phyloP scores from a whole-genome alignment of 1,140 invertebrate genomes.

The Paralvinella palmiformis region DNA sequence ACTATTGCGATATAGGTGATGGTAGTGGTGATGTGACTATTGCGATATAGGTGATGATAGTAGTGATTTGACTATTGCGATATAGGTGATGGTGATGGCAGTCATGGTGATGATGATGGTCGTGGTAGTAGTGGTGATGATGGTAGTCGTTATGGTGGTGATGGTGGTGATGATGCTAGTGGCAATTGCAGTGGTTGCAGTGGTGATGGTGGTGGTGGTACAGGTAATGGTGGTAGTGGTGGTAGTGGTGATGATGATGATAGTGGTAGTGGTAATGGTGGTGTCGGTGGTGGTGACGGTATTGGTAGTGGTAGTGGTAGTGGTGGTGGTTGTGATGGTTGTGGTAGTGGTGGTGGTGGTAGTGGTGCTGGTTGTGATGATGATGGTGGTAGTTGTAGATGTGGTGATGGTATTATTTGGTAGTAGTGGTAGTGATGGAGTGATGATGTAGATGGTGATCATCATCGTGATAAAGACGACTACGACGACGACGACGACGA shows the following conservation, averaged over 20 bases:
- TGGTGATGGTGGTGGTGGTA: conserved; percentile 2
- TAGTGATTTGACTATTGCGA: too few relatives aligned
- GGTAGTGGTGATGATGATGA: neutral
- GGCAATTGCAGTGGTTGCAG: conserved; percentile 2
- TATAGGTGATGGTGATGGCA: too few relatives aligned
- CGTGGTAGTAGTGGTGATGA: conserved; percentile 6
- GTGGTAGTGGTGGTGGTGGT: neutral
- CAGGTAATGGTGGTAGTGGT: conserved; percentile 8
- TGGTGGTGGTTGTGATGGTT: neutral
- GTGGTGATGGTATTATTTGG: neutral
- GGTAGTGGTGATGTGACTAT: too few relatives aligned
- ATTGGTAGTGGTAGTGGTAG: conserved; percentile 10
- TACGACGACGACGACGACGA: too few relatives aligned
- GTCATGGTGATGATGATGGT: too few relatives aligned
- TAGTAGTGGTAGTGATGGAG: neutral
- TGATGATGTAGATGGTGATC: too few relatives aligned
- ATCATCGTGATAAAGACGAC: too few relatives aligned
- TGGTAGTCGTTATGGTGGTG: conserved; percentile 5
- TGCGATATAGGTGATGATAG: too few relatives aligned
- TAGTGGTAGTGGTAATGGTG: conserved; percentile 14
- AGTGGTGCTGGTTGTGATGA: neutral
- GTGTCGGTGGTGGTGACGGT: conserved; percentile 8
- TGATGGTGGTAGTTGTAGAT: neutral
- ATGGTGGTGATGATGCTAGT: too few relatives aligned
- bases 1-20: too few relatives aligned